Conservation (phyloP, 2,888 invertebrate species). For the Tenthredo notha region DNA sequence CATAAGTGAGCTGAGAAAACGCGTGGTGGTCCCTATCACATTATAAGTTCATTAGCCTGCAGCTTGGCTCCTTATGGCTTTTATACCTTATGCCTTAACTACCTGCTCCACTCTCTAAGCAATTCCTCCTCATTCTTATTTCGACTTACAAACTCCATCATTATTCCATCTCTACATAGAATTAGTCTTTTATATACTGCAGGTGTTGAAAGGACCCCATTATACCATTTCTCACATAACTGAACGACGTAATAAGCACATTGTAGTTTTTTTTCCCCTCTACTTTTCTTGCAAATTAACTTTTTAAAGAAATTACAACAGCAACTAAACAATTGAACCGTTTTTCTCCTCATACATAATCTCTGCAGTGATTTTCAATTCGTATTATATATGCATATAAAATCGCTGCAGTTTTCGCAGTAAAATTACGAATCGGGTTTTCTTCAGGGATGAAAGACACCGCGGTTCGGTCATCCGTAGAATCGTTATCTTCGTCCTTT, state of each 20-base stretch:
- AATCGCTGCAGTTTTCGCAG: not conserved
- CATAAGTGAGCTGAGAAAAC: not conserved
- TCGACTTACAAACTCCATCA: not conserved
- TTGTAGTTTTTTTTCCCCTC: not conserved
- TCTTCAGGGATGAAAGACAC: slow-evolving; percentile 68
- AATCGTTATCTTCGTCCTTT: slow-evolving; percentile 72
- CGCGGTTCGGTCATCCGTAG: slow-evolving; percentile 68
- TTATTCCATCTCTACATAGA: not conserved
- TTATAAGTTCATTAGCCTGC: slow-evolving; percentile 54
- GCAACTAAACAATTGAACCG: no score
- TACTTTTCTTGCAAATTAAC: no score
- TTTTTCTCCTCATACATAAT: not conserved
- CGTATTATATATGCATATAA: not conserved
- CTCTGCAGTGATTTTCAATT: not conserved
- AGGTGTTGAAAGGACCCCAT: slow-evolving; percentile 26
- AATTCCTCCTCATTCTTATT: not conserved
- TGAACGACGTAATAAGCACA: not conserved
- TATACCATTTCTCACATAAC: not conserved
- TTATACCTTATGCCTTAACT: not conserved
- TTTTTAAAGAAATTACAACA: no score
- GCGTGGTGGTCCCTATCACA: slow-evolving; percentile 39
- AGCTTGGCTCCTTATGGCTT: not conserved
- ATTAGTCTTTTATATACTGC: not conserved
- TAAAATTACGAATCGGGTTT: not conserved
- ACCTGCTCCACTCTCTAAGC: not conserved